These are phyloP conservation scores for Pachypanchax playfairii DNA, from an alignment of 2,113 vertebrate genomes.

Conservation along the genomic window DNA sequence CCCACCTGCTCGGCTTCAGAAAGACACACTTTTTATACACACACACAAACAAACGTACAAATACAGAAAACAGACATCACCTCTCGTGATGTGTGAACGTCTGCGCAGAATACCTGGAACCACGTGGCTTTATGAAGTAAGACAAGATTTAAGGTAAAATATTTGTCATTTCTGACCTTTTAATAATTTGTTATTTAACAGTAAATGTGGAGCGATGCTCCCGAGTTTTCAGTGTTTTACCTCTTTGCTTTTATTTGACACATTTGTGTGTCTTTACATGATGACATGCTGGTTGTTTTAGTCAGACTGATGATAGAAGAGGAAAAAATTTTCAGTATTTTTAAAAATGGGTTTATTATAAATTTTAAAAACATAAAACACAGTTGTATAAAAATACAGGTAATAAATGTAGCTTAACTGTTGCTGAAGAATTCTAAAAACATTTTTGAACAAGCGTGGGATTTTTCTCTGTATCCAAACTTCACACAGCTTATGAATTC, in stretches of 20 bases:
- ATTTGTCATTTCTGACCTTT: too few species aligned
- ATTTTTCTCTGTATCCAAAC: background rate
- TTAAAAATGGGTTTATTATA: background rate
- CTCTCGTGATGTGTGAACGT: too few species aligned
- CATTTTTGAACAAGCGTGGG: too few species aligned
- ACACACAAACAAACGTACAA: constrained; percentile 9
- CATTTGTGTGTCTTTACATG: background rate
- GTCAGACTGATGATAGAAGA: background rate
- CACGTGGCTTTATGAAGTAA: too few species aligned
- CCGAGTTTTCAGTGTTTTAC: too few species aligned
- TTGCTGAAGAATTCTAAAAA: fast-evolving
- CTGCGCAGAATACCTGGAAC: too few species aligned
- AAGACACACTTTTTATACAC: constrained; percentile 39
- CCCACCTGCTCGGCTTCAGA: constrained; percentile 36
- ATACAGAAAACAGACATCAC: background rate
- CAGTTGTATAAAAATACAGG: background rate
- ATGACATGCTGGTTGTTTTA: background rate
- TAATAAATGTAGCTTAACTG: background rate
- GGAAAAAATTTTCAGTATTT: background rate
- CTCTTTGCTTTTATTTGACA: too few species aligned
- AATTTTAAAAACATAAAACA: constrained; percentile 14
- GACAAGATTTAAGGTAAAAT: too few species aligned
- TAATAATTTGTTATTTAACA: too few species aligned
- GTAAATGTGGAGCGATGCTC: too few species aligned
- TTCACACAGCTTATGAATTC: constrained; percentile 1